Base-by-base conservation (phyloP, 2,888 invertebrate genomes). In the Agonopterix heracliana region DNA sequence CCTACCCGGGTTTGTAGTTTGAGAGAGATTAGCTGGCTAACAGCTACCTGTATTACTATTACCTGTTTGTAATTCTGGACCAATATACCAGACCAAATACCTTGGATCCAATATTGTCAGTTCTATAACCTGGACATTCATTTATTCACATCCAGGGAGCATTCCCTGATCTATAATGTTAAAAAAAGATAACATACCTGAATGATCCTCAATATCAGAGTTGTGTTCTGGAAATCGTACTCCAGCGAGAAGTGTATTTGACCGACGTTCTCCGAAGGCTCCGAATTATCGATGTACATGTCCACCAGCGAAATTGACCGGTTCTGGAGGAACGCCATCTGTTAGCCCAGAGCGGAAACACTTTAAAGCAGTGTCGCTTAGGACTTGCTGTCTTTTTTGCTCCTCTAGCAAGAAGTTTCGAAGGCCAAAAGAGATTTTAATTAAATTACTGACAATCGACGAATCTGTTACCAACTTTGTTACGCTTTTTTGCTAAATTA, bases 251-350 rank as follows among this genome's bases (percentile, higher is more conserved):
- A 97, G 81, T 97, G 96, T 66, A 97, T 97, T 88, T 97, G 96
- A 48, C 97, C 97, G 61, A 97, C 96, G 86, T 96, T 96, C 89
- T 97, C 97, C 62, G 95, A 95, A 1, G 96, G 95, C 81, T 97
- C 97, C 52, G 95, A 93, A 83, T 95, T 96, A 89, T 97, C 97
- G 83, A 96, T 96, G 90, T 96, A 96, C 96, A 97, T 97, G 79
- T 96, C 96, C 81, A 96, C 95, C 91, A 96, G 90, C 36, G 96
- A 96, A 73, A 96, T 94, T 71, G 95, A 96, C 77, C 96, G 94
- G 85, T 93, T 96, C 91, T 96, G 94, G 71, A 94, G 91, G 85
- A 94, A 95, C 84, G 89, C 89, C 89, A 89, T 89, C 89, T 89
- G 89, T 88, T 72, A 87, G 82, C 74, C 68, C 69, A 78, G 72